These are phyloP conservation scores for Atrina japonica DNA, from an alignment of 2,888 invertebrate species.

Conservation along the genomic window DNA sequence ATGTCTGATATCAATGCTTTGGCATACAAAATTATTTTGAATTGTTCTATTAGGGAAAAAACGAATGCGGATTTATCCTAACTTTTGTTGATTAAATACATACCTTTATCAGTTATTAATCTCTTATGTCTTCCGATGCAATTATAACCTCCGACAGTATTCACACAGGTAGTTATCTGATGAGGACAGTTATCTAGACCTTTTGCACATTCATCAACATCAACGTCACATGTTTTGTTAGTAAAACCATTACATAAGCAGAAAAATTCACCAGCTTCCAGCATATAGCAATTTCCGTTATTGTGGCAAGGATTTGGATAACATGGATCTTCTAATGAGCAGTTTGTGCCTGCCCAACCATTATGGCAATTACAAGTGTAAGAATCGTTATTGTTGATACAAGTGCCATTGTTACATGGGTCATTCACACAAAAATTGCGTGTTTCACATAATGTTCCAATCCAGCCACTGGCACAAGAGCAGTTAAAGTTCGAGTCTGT, in stretches of 20 bases:
- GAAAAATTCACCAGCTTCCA: neutral
- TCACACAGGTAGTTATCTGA: no score
- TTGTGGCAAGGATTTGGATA: conserved; percentile 8
- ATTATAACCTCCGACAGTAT: no score
- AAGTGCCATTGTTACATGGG: conserved; percentile 20
- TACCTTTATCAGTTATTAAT: no score
- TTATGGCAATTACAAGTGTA: conserved; percentile 12
- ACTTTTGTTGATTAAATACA: no score
- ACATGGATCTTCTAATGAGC: conserved; percentile 9
- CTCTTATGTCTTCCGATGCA: no score
- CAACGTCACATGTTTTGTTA: no score
- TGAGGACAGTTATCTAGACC: no score
- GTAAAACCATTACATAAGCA: neutral
- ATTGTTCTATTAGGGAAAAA: no score
- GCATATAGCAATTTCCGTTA: conserved; percentile 1
- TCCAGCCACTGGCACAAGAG: conserved; percentile 6
- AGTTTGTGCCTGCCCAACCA: conserved; percentile 14
- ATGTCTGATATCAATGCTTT: no score
- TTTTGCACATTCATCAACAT: no score
- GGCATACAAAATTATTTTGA: no score
- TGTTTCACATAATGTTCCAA: conserved; percentile 1
- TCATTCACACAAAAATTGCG: conserved; percentile 9
- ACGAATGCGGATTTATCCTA: no score
- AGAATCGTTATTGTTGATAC: conserved; percentile 12
- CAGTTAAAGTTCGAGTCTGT: neutral